A percentile compares a stretch with the other conserved stretches of the same genome.
Conservation (phyloP, 2,888 invertebrate species). For the Drosophila neotestacea region DNA sequence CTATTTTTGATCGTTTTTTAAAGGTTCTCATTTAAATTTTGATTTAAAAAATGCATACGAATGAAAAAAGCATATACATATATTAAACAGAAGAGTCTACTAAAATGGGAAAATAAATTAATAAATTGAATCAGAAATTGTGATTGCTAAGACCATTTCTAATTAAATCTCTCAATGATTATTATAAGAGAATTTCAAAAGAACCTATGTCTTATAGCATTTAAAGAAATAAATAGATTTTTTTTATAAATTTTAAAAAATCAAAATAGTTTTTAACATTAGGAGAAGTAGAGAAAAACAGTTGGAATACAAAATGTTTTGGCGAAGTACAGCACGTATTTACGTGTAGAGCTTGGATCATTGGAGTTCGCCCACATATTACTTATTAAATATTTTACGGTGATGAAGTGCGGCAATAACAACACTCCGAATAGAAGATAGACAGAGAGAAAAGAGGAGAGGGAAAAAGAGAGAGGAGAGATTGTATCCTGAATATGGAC, state of each 20-base stretch:
- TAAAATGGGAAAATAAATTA: too few species aligned
- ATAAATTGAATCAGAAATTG: too few species aligned
- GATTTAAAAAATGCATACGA: too few species aligned
- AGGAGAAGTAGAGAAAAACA: not conserved
- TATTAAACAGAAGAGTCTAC: too few species aligned
- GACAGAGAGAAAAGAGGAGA: not conserved
- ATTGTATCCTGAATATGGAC: slow-evolving; percentile 1
- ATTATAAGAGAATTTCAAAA: too few species aligned
- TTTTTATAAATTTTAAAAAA: too few species aligned
- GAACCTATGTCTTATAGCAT: too few species aligned
- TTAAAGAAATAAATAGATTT: too few species aligned
- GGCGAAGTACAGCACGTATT: too few species aligned
- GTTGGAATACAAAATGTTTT: not conserved
- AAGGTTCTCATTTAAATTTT: not conserved
- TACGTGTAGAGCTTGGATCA: not conserved
- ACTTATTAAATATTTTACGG: slow-evolving; percentile 56
- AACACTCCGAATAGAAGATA: slow-evolving; percentile 27
- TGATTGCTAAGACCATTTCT: too few species aligned
- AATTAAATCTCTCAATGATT: too few species aligned
- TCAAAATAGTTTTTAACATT: not conserved
- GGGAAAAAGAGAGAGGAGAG: not conserved
- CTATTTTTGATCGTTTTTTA: not conserved
- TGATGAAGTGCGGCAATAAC: slow-evolving; percentile 58
- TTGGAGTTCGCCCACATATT: slow-evolving; percentile 11
- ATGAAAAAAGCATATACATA: too few species aligned